Evolutionary conservation across 2,113 vertebrate species (phyloP), one percentile per base, ranked within the genome.

Genomic region (Suncus etruscus): DNA sequence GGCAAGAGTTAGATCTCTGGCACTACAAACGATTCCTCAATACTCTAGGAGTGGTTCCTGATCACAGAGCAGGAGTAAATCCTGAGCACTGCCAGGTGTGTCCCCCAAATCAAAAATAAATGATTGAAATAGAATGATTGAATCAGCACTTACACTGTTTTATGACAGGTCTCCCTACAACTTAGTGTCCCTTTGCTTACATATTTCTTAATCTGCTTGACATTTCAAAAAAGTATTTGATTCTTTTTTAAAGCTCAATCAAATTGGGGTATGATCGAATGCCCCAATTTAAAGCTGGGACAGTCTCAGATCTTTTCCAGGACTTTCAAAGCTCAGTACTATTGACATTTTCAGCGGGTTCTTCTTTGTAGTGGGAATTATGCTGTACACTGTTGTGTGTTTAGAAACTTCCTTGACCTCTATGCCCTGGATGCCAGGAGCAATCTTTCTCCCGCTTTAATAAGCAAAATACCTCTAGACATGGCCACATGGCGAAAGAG

Each of bases 201-300:
- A n/a, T 84, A 65, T 65, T 87, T 86, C 72, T 92, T 84, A 86
- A 75, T 45, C n/a, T 86, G 32, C 6, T 94, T 91, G 78, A 27
- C 25, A 29, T n/a, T 73, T 75, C 39, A 39, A 61, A 78, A 93
- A 50, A 24, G 45, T 61, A 66, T 54, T 91, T 85, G 25, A 63
- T 88, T 85, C 54, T 14, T 86, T 16, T 89, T 89, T 87, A 73
- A 89, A 92, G 50, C 58, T 12, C 76, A 87, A 85, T 82, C 85
- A 76, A 86, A 68, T 72, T 81, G 31, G 31, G 29, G 29, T 69
- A 4, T 86, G 32, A 77, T 92, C 91, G 29, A n/a, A 69, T 31
- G 68, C 5, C 16, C n/a, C 31, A 69, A 3, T 15, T 15, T 31
- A 10, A 8, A 69, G 68, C 39, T 69, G 68, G 68, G 69, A 24